phyloP scores from a whole-genome alignment of 2,888 invertebrate genomes.

The Tryphoninae sp. region DNA sequence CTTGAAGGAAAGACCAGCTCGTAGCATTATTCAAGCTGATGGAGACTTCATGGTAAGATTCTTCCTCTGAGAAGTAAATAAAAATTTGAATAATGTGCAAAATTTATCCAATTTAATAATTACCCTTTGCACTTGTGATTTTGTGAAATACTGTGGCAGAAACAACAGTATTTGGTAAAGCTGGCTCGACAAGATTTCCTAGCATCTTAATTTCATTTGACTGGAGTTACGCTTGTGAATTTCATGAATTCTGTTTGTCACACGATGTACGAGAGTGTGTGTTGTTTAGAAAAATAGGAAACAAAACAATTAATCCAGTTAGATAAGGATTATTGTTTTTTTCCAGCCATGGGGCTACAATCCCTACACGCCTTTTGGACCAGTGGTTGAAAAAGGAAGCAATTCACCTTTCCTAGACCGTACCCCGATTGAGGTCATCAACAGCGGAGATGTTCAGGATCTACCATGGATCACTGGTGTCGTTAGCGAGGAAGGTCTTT shows the following conservation, averaged over 20 bases:
- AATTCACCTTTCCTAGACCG: slow-evolving; percentile 86
- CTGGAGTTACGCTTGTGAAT: no score
- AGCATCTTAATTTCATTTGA: no score
- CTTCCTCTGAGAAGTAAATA: background rate
- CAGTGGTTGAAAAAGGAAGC: slow-evolving; percentile 85
- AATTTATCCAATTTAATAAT: no score
- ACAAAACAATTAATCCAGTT: background rate
- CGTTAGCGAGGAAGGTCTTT: slow-evolving; percentile 88
- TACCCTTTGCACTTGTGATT: no score
- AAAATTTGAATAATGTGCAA: background rate
- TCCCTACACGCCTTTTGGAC: slow-evolving; percentile 88
- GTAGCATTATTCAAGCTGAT: slow-evolving; percentile 84
- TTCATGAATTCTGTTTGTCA: no score
- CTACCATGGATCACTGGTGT: slow-evolving; percentile 88
- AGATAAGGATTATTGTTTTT: slow-evolving; percentile 64
- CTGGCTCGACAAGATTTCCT: no score
- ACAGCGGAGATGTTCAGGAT: slow-evolving; percentile 84
- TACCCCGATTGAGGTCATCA: slow-evolving; percentile 85
- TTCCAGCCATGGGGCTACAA: slow-evolving; percentile 84
- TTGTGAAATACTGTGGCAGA: no score
- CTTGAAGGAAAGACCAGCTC: slow-evolving; percentile 84
- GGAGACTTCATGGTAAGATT: slow-evolving; percentile 83
- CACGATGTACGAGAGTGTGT: no score
- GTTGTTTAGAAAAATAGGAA: background rate
- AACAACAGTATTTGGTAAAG: no score